A percentile compares a stretch with the other conserved stretches of the same genome.
phyloP scores from a whole-genome alignment of 2,888 invertebrate genomes.

The Steinernema carpocapsae region DNA sequence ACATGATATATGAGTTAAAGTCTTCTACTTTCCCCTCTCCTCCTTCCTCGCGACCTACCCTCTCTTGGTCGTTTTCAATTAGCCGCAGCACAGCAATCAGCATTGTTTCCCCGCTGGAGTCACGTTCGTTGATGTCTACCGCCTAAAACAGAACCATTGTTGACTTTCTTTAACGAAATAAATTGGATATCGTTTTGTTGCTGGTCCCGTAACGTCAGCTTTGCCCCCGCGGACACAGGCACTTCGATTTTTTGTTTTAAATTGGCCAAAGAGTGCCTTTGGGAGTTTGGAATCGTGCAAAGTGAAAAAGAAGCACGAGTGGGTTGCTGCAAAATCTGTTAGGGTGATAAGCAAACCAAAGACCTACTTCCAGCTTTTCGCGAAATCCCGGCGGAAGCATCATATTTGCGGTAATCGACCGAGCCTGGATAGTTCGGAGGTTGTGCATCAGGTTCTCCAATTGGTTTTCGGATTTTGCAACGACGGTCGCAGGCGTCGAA shows the following conservation, averaged over 20 bases:
- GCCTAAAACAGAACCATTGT: neutral
- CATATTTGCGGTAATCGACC: constrained; percentile 12
- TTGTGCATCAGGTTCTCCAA: constrained; percentile 12
- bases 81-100: constrained; percentile 25
- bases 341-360: neutral
- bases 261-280: neutral
- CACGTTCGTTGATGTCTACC: constrained; percentile 20
- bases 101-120: constrained; percentile 22
- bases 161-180: neutral
- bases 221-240: neutral
- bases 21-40: too few species aligned
- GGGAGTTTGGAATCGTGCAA: constrained; percentile 12
- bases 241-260: neutral
- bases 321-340: neutral
- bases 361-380: constrained; percentile 15
- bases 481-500: neutral
- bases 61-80: constrained; percentile 15
- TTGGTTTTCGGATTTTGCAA: neutral
- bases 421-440: constrained; percentile 9
- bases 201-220: neutral
- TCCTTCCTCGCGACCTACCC: neutral
- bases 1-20: too few species aligned
- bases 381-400: constrained; percentile 22
- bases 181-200: neutral
- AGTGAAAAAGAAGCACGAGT: neutral